Evolutionary conservation across 2,797 vertebrate species (phyloP), one percentile per base, ranked within the genome.

Genomic region (Nannoperca obscura): DNA sequence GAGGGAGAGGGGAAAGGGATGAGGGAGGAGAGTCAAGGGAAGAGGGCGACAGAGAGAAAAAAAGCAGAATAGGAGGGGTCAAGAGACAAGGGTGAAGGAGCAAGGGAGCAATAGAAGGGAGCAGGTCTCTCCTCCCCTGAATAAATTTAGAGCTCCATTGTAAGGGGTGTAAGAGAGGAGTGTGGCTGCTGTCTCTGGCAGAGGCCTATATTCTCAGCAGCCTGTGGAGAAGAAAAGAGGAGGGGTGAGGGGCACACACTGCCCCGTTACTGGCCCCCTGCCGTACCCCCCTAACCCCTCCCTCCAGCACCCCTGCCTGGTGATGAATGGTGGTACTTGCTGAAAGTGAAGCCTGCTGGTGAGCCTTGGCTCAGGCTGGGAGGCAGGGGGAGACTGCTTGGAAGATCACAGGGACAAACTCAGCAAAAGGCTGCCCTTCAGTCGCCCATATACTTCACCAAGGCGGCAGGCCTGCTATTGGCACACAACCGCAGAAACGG

Each of bases 251-350:
- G 85, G 88, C 85, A 85, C 88, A 89, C 88, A 90, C 82, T 84
- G 84, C 89, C 92, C 91, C 75, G 57, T 88, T 92, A 78, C 89
- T 87, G 86, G 89, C 90, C 87, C 90, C 91, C 91, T 87, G 86
- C 90, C 53, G 40, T 83, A 86, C 58, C 61, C 83, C 74, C 72
- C 74, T 4, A 10, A 27, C 24, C 24, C 59, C 58, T 10, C 71
- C 36, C 52, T 67, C 78, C 82, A 86, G 90, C 84, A 89, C 91
- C 94, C 94, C 94, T 93, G 93, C 91, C 82, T 91, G 78, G 91
- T 95, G 95, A 96, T 96, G 94, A 96, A 96, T 96, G 93, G 93
- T 91, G 93, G 88, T 91, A 93, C 92, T 95, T 89, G 94, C 92
- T 90, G 92, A 94, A 95, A 95, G 93, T 94, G 94, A 96, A 95